phyloP scores from a whole-genome alignment of 2,113 vertebrate species.

The Brachionichthys hirsutus region DNA sequence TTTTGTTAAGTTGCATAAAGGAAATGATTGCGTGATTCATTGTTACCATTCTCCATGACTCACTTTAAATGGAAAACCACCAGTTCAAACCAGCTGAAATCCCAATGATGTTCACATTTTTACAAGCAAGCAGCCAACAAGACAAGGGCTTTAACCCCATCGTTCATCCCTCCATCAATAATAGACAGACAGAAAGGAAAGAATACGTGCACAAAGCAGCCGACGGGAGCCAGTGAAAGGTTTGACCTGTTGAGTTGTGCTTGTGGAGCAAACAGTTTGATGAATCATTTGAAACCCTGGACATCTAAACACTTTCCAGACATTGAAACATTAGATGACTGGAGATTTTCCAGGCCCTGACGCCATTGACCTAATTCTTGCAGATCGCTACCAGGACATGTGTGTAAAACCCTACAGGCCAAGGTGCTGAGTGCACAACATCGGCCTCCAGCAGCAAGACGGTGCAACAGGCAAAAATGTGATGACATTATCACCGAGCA shows the following conservation, averaged over 20 bases:
- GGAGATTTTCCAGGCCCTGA: slow-evolving; percentile 63
- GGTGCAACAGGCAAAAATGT: not conserved
- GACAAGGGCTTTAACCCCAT: slow-evolving; percentile 26
- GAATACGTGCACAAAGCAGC: not conserved
- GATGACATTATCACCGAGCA: not conserved
- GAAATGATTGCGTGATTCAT: slow-evolving; percentile 21
- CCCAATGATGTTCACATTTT: slow-evolving; percentile 22
- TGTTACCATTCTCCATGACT: slow-evolving; percentile 23
- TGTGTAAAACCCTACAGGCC: slow-evolving; percentile 22
- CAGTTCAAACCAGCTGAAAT: slow-evolving; percentile 24
- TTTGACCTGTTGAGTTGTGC: slow-evolving; percentile 8
- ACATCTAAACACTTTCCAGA: slow-evolving; percentile 56
- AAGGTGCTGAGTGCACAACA: slow-evolving; percentile 5
- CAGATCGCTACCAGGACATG: slow-evolving; percentile 17
- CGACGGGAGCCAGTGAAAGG: not conserved
- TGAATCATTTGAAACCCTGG: slow-evolving; percentile 12
- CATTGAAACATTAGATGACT: slow-evolving; percentile 46
- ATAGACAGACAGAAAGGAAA: not conserved
- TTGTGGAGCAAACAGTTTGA: slow-evolving; percentile 1
- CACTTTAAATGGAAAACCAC: slow-evolving; percentile 32
- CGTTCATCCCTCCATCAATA: slow-evolving; percentile 16
- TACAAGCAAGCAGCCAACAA: slow-evolving; percentile 16
- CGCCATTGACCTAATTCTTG: slow-evolving; percentile 63
- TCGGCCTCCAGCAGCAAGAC: not conserved
- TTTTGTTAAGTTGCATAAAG: slow-evolving; percentile 4